Evolutionary conservation across 1,140 invertebrate species (phyloP), one percentile per base, ranked within the genome.

Genomic region (Drosophila ohnishii): DNA sequence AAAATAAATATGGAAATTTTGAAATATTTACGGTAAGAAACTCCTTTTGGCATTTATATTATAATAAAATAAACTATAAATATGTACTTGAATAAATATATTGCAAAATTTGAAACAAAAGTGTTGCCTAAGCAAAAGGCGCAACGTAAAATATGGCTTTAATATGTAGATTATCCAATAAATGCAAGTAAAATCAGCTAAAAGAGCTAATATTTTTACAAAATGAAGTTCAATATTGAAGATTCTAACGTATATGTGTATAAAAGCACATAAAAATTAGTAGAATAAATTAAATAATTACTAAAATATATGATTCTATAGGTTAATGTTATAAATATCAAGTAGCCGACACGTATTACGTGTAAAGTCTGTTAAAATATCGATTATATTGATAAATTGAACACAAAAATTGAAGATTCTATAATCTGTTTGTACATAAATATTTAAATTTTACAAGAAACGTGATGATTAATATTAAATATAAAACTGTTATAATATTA

Each of bases 51-150:
- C 2, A 13, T 16, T 3, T 16, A 2, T 16, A 14, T n/a, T n/a
- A n/a, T 8, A 25, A 16, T 16, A 5, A 56, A 11, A n/a, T n/a
- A 25, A 34, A 48, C 4, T 9, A 13, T 11, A 4, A 13, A 10
- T 11, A 4, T 16, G 16, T 16, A 25, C 13, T 30, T 6, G 3
- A 11, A 35, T 4, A 16, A 3, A 28, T 16, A 30, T 11, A 11
- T 16, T 1, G n/a, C 0, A 25, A 14, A 25, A 14, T 22, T 2
- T 22, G 22, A 3, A 3, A 28, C 9, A 44, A 44, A 62, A 34
- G 22, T 25, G 13, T 22, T 45, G 42, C 32, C 14, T 60, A 47
- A 10, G 32, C 44, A 45, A 51, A 13, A 59, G 56, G 40, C 59
- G 45, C 22, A 6, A 13, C 2, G 13, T 14, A 19, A 5, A 10